A percentile compares a stretch with the other conserved stretches of the same genome.
Evolutionary conservation across 2,888 invertebrate species (phyloP).

Genomic region (Apodemia duryi): DNA sequence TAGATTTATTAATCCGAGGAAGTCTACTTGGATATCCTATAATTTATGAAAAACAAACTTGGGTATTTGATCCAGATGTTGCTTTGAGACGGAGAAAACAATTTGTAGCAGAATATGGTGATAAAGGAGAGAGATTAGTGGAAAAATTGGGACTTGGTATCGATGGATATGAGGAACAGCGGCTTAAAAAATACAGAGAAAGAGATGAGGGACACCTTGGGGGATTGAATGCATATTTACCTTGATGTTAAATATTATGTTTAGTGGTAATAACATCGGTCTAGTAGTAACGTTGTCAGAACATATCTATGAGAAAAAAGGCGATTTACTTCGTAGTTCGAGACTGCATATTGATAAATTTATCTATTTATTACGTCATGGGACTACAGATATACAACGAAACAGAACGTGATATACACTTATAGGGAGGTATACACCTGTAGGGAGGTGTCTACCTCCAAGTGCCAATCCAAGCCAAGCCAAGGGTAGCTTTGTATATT

Average conservation of each 20-base stretch:
- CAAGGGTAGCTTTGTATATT: too few species aligned
- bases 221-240: constrained; percentile 55
- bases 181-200: constrained; percentile 66
- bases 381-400: too few species aligned
- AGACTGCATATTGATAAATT: background rate
- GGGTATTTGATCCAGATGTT: constrained; percentile 83
- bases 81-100: constrained; percentile 77
- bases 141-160: constrained; percentile 82
- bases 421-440: too few species aligned
- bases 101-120: constrained; percentile 82
- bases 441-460: too few species aligned
- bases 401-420: too few species aligned
- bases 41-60: constrained; percentile 76
- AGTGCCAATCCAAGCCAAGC: too few species aligned
- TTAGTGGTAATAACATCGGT: too few species aligned
- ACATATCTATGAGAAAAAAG: too few species aligned
- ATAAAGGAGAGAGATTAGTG: constrained; percentile 81
- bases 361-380: too few species aligned
- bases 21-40: constrained; percentile 82
- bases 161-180: constrained; percentile 80
- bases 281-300: too few species aligned
- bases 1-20: constrained; percentile 53
- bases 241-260: constrained; percentile 1
- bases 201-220: constrained; percentile 80
- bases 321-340: too few species aligned